A percentile compares a stretch with the other conserved stretches of the same genome.
These are phyloP conservation scores for Stenolophus ochropezus DNA, from an alignment of 2,888 invertebrate genomes.

Conservation along the genomic window DNA sequence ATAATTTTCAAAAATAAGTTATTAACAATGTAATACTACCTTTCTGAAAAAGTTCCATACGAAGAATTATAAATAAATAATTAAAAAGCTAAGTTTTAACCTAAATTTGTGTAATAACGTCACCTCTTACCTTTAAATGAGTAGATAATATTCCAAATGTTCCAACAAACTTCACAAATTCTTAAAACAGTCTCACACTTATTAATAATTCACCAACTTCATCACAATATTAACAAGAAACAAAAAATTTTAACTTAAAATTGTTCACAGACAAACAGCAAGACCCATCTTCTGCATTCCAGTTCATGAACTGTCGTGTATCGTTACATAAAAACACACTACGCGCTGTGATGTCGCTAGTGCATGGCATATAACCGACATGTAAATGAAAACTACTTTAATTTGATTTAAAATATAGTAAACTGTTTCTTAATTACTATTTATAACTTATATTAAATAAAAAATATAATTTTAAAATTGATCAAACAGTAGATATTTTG, in stretches of 20 bases:
- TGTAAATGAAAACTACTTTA: neutral
- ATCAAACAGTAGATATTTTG: neutral
- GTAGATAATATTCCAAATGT: constrained; percentile 54
- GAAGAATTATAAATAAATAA: constrained; percentile 4
- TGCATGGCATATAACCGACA: neutral
- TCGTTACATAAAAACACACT: constrained; percentile 39
- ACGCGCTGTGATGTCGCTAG: constrained; percentile 40
- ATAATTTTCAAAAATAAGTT: neutral
- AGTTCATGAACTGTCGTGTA: constrained; percentile 55
- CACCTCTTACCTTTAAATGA: constrained; percentile 49
- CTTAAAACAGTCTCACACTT: constrained; percentile 33
- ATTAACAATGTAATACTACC: neutral
- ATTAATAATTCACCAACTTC: constrained; percentile 41
- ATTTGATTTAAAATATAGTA: neutral
- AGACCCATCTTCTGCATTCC: constrained; percentile 58
- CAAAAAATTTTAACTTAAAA: constrained; percentile 41
- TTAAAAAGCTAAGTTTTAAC: constrained; percentile 52
- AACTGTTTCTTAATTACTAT: neutral
- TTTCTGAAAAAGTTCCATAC: neutral
- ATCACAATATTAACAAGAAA: constrained; percentile 51
- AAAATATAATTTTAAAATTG: neutral
- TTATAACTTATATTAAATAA: neutral
- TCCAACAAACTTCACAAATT: constrained; percentile 3
- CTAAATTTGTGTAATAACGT: constrained; percentile 54
- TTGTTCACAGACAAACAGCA: constrained; percentile 53